A percentile compares a stretch with the other conserved stretches of the same genome.
Conservation (phyloP, 2,888 invertebrate species). For the Ypsolopha scabrella region DNA sequence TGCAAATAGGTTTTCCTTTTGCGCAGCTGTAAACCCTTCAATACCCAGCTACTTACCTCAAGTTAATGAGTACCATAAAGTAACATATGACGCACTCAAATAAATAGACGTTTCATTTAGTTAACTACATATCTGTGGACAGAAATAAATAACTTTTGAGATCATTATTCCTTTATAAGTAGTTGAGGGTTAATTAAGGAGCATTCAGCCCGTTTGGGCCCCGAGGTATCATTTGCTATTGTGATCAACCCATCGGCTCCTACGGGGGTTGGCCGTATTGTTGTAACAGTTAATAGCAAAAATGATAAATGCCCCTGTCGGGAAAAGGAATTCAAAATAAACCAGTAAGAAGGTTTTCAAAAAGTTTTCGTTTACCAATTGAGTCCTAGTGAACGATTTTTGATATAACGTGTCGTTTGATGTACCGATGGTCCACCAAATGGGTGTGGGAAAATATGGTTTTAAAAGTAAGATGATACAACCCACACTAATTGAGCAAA, state of each 20-base stretch:
- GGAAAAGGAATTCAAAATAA: conserved; percentile 25
- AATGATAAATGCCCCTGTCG: conserved; percentile 63
- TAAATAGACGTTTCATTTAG: conserved; percentile 1
- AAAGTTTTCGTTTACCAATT: not conserved
- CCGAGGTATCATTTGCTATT: conserved; percentile 66
- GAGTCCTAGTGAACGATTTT: not conserved
- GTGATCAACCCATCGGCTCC: conserved; percentile 59
- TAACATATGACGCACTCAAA: not conserved
- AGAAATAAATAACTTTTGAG: conserved; percentile 26
- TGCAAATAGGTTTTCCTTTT: not conserved
- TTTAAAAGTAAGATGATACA: not conserved
- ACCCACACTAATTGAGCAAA: not conserved
- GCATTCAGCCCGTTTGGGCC: conserved; percentile 51
- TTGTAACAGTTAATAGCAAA: conserved; percentile 61
- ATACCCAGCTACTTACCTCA: not conserved
- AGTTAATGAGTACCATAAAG: conserved; percentile 1
- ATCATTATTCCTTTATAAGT: conserved; percentile 53
- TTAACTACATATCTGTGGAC: conserved; percentile 5
- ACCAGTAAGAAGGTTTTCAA: not conserved
- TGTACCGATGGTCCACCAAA: conserved; percentile 23
- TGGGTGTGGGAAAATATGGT: conserved; percentile 7
- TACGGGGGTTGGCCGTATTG: conserved; percentile 54
- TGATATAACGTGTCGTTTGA: not conserved
- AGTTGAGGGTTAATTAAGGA: conserved; percentile 61
- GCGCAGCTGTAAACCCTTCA: not conserved